Evolutionary conservation across 2,888 invertebrate genomes (phyloP).

Genomic region (Ferdinandea cuprea): DNA sequence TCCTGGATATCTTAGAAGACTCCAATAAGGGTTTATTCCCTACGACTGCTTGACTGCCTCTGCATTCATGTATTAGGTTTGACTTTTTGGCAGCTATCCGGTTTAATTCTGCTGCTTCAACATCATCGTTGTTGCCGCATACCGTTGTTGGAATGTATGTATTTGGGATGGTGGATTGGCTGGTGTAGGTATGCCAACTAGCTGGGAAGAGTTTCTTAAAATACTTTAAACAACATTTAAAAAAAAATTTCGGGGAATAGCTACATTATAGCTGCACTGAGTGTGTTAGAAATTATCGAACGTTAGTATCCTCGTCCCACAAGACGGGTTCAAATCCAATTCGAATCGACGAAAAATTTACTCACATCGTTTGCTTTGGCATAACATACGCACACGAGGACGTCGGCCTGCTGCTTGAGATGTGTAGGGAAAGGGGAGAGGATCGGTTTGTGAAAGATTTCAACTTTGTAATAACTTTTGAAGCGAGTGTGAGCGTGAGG

Average conservation of each 20-base stretch:
- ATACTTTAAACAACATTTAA: too few species aligned
- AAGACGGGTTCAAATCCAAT: slow-evolving; percentile 13
- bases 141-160: not conserved
- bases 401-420: not conserved
- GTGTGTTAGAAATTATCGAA: slow-evolving; percentile 14
- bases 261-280: slow-evolving; percentile 6
- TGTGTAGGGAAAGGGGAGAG: not conserved
- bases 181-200: not conserved
- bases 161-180: not conserved
- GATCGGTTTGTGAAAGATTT: slow-evolving; percentile 20
- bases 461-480: slow-evolving; percentile 4
- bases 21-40: not conserved
- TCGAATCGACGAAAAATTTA: slow-evolving; percentile 18
- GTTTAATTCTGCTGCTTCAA: not conserved
- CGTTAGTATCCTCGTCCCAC: slow-evolving; percentile 1
- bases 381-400: not conserved
- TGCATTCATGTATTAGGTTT: slow-evolving; percentile 13
- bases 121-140: slow-evolving; percentile 10
- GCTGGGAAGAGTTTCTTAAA: slow-evolving; percentile 14
- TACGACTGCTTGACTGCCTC: not conserved
- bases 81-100: slow-evolving; percentile 30
- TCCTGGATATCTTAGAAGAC: slow-evolving; percentile 35
- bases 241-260: too few species aligned
- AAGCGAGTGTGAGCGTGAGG: not conserved
- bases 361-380: slow-evolving; percentile 9